phyloP scores from a whole-genome alignment of 2,113 vertebrate species.

The Rissa tridactyla region DNA sequence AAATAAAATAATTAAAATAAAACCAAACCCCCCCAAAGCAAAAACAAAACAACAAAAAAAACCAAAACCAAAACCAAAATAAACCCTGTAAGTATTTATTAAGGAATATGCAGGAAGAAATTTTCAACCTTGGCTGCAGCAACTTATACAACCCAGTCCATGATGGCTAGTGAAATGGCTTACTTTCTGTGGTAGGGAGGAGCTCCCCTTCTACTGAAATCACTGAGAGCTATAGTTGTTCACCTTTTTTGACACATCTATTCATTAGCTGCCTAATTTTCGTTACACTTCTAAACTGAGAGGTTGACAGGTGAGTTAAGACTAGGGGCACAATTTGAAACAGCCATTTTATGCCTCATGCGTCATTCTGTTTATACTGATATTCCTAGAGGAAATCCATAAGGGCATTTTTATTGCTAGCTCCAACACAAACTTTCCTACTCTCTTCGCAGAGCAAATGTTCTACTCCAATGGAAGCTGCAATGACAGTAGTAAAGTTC shows the following conservation, averaged over 20 bases:
- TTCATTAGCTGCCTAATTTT: background rate
- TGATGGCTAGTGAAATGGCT: background rate
- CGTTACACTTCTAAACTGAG: background rate
- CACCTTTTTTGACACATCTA: background rate
- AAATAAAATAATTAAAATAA: background rate
- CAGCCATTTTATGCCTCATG: background rate
- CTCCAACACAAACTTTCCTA: background rate
- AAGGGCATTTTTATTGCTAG: background rate
- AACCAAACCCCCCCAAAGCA: no score
- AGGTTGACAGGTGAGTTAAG: background rate
- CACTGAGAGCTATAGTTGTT: background rate
- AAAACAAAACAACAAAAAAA: background rate
- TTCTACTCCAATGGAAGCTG: background rate
- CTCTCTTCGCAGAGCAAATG: background rate
- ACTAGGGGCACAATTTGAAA: background rate
- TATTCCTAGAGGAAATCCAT: background rate
- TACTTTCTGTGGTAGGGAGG: background rate
- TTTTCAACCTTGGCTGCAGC: background rate
- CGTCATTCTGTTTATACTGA: rapidly evolving
- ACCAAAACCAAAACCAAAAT: background rate
- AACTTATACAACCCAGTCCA: background rate
- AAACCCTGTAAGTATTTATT: background rate
- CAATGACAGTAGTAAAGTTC: background rate
- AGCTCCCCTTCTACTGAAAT: background rate
- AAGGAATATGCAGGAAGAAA: background rate